These are phyloP conservation scores for Montipora efflorescens DNA, from an alignment of 64 coral and sea anemone species.

Conservation along the genomic window DNA sequence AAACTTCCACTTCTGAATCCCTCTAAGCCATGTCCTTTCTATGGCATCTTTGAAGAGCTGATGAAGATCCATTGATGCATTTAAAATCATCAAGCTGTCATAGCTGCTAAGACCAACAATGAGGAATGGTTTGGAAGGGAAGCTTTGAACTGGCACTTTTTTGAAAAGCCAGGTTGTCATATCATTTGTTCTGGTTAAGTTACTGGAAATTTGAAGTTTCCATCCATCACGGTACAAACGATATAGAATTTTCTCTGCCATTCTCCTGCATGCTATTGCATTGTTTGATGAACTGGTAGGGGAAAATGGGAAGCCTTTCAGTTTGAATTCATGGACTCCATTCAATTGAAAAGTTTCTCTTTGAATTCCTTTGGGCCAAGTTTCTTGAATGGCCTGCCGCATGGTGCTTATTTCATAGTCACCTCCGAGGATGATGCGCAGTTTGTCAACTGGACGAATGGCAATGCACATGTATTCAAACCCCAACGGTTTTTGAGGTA, in stretches of 20 bases:
- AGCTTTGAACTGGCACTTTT: neutral
- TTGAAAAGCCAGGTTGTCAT: slow-evolving; percentile 46
- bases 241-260: slow-evolving; percentile 44
- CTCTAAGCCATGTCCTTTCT: slow-evolving; percentile 35
- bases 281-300: neutral
- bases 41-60: slow-evolving; percentile 48
- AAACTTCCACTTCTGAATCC: slow-evolving; percentile 57
- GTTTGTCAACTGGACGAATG: neutral
- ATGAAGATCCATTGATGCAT: slow-evolving; percentile 40
- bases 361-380: slow-evolving; percentile 63
- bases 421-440: slow-evolving; percentile 34
- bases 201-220: slow-evolving; percentile 36
- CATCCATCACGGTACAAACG: slow-evolving; percentile 44
- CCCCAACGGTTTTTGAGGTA: slow-evolving; percentile 18
- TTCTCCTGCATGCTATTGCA: slow-evolving; percentile 23
- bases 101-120: slow-evolving; percentile 61
- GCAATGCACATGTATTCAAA: slow-evolving; percentile 47
- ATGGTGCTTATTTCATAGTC: slow-evolving; percentile 45
- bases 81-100: slow-evolving; percentile 72
- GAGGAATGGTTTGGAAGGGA: slow-evolving; percentile 40
- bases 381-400: slow-evolving; percentile 35
- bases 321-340: slow-evolving; percentile 7
- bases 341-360: slow-evolving; percentile 10
- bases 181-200: slow-evolving; percentile 42
- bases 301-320: slow-evolving; percentile 56